These are phyloP conservation scores for Acanthurus tractus DNA, from an alignment of 2,797 vertebrate species.

Conservation along the genomic window DNA sequence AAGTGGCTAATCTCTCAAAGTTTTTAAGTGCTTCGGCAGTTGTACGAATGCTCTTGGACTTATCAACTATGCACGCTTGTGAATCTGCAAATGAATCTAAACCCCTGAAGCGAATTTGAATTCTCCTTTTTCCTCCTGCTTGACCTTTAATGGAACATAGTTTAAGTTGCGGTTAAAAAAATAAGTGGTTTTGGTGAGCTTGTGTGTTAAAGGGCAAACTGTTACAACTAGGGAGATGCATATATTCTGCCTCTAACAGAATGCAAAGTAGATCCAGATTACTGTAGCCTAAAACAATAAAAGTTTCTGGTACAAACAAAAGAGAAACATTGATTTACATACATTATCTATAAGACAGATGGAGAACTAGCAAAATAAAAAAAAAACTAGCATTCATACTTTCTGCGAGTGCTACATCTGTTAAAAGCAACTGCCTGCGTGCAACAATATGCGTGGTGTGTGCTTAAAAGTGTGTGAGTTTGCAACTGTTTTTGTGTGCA, in stretches of 20 bases:
- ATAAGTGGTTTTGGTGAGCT: conserved; percentile 42
- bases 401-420: conserved; percentile 3
- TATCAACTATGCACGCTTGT: conserved; percentile 15
- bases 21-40: conserved; percentile 54
- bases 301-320: neutral
- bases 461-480: neutral
- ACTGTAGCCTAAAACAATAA: neutral
- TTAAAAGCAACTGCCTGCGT: neutral
- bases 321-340: conserved; percentile 5
- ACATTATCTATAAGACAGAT: neutral
- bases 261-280: conserved; percentile 6
- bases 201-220: neutral
- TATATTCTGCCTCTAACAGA: neutral
- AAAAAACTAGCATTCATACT: neutral
- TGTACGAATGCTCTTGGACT: conserved; percentile 55
- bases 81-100: conserved; percentile 44
- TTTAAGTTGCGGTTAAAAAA: conserved; percentile 60
- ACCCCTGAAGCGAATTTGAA: conserved; percentile 33
- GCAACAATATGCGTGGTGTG: neutral
- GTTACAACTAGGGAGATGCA: conserved; percentile 3
- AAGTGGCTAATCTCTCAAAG: conserved; percentile 70
- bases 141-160: conserved; percentile 55
- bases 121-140: conserved; percentile 15
- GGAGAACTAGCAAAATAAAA: neutral
- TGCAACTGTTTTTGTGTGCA: conserved; percentile 11